A percentile compares a stretch with the other conserved stretches of the same genome.
Conservation (phyloP, 2,888 invertebrate genomes). For the Microplitis deprimator region DNA sequence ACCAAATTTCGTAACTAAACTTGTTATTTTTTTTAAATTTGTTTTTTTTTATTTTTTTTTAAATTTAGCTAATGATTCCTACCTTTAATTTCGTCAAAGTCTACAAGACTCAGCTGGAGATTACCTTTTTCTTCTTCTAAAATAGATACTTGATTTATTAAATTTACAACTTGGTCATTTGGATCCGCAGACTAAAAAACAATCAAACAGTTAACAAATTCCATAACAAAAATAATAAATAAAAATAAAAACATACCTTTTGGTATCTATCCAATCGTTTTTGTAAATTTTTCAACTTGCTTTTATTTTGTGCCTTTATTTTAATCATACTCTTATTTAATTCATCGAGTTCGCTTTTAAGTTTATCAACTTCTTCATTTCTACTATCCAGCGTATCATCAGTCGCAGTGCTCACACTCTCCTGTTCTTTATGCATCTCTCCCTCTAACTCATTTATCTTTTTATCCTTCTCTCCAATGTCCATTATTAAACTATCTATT, state of each 20-base stretch:
- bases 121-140: slow-evolving; percentile 94
- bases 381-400: slow-evolving; percentile 51
- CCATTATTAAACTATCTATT: slow-evolving; percentile 74
- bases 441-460: slow-evolving; percentile 54
- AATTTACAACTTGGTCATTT: slow-evolving; percentile 78
- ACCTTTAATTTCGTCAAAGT: slow-evolving; percentile 83
- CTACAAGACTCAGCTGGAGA: slow-evolving; percentile 87
- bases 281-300: slow-evolving; percentile 83
- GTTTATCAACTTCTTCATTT: slow-evolving; percentile 70
- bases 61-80: slow-evolving; percentile 69
- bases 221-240: slow-evolving; percentile 24
- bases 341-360: slow-evolving; percentile 82
- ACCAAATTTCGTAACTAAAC: slow-evolving; percentile 50
- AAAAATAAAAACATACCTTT: slow-evolving; percentile 59
- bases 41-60: slow-evolving; percentile 14
- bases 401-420: slow-evolving; percentile 23
- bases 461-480: slow-evolving; percentile 67
- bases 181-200: slow-evolving; percentile 77
- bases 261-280: slow-evolving; percentile 75
- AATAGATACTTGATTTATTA: slow-evolving; percentile 85
- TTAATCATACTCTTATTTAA: slow-evolving; percentile 85
- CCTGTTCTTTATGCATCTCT: slow-evolving; percentile 47
- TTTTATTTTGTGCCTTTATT: slow-evolving; percentile 80
- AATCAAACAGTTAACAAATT: slow-evolving; percentile 55
- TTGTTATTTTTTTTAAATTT: neutral